Evolutionary conservation across 2,888 invertebrate species (phyloP).

Genomic region (Tribolium freemani): DNA sequence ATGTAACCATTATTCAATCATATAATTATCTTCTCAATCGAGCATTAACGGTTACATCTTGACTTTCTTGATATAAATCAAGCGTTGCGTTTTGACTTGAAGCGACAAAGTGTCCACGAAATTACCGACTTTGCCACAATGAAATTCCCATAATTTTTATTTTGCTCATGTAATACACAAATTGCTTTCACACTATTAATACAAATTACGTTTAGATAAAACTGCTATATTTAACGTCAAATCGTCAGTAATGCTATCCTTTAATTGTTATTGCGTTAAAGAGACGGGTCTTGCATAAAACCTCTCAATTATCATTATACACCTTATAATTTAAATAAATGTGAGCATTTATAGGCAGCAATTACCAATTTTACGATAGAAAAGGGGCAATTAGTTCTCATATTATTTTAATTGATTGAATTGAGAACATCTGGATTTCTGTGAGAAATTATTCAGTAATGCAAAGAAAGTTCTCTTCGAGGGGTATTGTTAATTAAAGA

Average conservation of each 20-base stretch:
- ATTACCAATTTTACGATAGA: not conserved
- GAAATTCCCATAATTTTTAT: conserved; percentile 9
- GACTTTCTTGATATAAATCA: conserved; percentile 10
- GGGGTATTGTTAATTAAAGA: not conserved
- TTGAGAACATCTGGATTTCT: not conserved
- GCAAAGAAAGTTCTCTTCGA: not conserved
- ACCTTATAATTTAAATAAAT: not conserved
- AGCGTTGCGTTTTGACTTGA: not conserved
- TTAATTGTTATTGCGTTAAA: not conserved
- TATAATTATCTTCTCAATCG: conserved; percentile 6
- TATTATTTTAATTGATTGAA: not conserved
- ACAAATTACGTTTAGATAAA: not conserved
- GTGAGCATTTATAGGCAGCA: not conserved
- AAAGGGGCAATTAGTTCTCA: not conserved
- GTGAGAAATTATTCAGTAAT: not conserved
- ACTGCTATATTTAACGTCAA: not conserved
- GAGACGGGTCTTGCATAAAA: not conserved
- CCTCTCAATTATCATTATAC: not conserved
- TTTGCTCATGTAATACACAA: not conserved
- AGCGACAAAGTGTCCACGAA: not conserved
- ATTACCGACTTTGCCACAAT: not conserved
- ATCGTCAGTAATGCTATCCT: not conserved
- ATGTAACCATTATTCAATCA: not conserved
- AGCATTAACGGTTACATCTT: conserved; percentile 3
- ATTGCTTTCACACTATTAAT: not conserved